These are phyloP conservation scores for Schizaphis graminum DNA, from an alignment of 2,888 invertebrate species.

Conservation along the genomic window DNA sequence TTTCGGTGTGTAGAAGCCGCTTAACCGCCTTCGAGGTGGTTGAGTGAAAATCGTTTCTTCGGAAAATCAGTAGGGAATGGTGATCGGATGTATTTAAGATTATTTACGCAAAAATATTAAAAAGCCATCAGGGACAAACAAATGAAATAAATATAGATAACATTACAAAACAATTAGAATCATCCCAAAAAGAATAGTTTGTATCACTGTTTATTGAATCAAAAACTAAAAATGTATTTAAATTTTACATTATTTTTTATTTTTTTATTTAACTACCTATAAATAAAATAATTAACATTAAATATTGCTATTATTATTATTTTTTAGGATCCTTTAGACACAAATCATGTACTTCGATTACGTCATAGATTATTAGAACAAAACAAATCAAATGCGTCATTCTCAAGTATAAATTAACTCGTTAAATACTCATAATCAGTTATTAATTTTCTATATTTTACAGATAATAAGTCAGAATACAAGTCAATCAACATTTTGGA, in stretches of 20 bases:
- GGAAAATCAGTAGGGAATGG: too few species aligned
- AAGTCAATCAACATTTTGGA: not conserved
- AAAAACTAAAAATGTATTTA: slow-evolving; percentile 11
- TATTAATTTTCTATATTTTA: not conserved
- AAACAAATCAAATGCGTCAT: not conserved
- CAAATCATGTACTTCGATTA: not conserved
- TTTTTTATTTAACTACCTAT: too few species aligned
- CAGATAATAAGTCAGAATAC: not conserved
- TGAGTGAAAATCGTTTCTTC: too few species aligned
- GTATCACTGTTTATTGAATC: slow-evolving; percentile 13
- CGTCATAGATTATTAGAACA: slow-evolving; percentile 37
- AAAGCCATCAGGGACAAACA: not conserved
- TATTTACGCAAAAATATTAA: not conserved
- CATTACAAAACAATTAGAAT: not conserved
- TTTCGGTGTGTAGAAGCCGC: too few species aligned
- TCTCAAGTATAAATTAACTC: not conserved
- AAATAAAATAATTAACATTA: too few species aligned
- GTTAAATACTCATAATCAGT: not conserved
- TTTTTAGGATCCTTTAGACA: slow-evolving; percentile 29
- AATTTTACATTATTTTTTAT: not conserved
- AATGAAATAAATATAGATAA: not conserved
- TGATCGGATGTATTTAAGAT: not conserved
- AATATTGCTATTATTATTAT: not conserved
- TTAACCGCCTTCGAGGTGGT: too few species aligned
- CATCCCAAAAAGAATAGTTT: slow-evolving; percentile 44